Evolutionary conservation across 1,140 invertebrate genomes (phyloP), one percentile per base, ranked within the genome.

Genomic region (Riptortus pedestris): DNA sequence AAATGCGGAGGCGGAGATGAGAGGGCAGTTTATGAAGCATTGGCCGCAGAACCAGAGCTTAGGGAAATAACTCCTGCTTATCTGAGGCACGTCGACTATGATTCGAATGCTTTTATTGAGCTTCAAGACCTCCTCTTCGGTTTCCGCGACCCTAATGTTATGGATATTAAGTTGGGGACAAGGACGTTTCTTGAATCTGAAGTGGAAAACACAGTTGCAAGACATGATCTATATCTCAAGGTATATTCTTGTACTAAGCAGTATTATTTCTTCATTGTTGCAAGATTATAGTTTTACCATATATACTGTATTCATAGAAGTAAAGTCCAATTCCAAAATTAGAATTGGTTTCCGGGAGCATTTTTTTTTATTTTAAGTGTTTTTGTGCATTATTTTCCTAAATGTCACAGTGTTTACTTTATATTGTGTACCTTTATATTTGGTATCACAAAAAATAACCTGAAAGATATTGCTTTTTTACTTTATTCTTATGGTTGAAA

Each of bases 141-240:
- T 43, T 93, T 93, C 74, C 75, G 83, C 67, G 87, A 93, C 74
- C 90, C 90, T 0, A 84, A 89, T 68, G 89, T 95, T 0, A 92
- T 95, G 83, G 92, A 95, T 73, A 88, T 95, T 45, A 95, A 95
- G 79, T 89, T 95, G 80, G 92, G 92, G 16, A 88, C 86, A 0
- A 80, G 91, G 64, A 97, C 94, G 11, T 98, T 97, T 73, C 79
- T 96, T 4, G 93, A 97, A 75, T 86, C 87, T 0, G 94, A 97
- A 80, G 93, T 96, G 0, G 84, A 85, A 69, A 96, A 96, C 70
- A 83, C 80, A 9, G 81, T 79, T 2, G 85, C 88, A 14, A 78
- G 92, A 58, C 69, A 79, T 2, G 90, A 93, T 75, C 78, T 93
- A 0, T 93, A 92, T 71, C 81, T 88, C 68, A 93, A 93, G 71